Percentiles rank a stretch among this genome's conserved stretches.
phyloP scores from a whole-genome alignment of 2,797 vertebrate genomes.

The Anabacerthia variegaticeps region DNA sequence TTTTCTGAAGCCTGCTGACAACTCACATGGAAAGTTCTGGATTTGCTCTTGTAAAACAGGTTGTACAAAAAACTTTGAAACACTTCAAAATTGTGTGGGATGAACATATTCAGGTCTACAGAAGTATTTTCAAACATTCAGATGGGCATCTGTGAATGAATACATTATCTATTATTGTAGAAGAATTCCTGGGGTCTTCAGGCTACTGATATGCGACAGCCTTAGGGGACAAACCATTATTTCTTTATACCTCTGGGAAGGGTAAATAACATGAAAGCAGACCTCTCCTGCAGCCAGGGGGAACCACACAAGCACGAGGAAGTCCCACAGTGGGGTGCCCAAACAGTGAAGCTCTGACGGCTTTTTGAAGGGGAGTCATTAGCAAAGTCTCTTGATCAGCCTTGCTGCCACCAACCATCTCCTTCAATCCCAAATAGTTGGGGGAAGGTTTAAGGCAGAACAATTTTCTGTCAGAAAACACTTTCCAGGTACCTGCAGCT shows the following conservation, averaged over 20 bases:
- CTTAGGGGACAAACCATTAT: background rate
- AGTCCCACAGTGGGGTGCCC: background rate
- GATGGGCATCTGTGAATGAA: background rate
- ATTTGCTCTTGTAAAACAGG: background rate
- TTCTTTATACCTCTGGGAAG: background rate
- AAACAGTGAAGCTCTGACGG: background rate
- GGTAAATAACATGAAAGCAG: conserved; percentile 1
- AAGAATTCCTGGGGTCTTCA: background rate
- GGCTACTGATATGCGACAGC: background rate
- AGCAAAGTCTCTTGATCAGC: background rate
- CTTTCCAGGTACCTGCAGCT: background rate
- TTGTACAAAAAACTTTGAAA: background rate
- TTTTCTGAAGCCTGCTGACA: background rate
- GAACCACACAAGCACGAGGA: background rate
- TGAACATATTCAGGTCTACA: background rate
- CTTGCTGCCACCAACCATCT: background rate
- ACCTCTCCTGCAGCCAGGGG: background rate
- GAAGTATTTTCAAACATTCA: background rate
- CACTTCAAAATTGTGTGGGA: background rate
- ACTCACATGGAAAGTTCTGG: background rate
- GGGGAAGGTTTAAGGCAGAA: background rate
- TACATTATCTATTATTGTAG: background rate
- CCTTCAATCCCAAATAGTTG: background rate
- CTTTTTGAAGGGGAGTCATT: background rate
- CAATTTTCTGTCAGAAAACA: background rate